phyloP scores from a whole-genome alignment of 37 sponge, comb jelly and placozoan species.

The Geodia barretti region DNA sequence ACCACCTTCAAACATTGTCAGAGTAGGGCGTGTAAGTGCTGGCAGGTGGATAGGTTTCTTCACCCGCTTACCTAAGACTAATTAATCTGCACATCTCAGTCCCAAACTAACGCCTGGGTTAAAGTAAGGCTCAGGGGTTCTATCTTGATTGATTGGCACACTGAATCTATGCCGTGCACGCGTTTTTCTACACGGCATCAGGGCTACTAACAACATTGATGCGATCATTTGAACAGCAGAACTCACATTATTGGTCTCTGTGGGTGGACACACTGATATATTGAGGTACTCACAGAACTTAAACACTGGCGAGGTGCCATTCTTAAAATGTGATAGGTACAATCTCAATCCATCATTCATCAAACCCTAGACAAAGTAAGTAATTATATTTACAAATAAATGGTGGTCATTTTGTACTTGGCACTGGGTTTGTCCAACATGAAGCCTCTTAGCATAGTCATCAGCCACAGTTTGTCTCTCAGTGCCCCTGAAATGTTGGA shows the following conservation, averaged over 20 bases:
- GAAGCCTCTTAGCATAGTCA: slow-evolving; percentile 94
- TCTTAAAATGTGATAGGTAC: slow-evolving; percentile 15
- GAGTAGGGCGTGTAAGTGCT: too few relatives aligned
- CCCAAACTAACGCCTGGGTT: too few relatives aligned
- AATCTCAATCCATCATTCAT: neutral
- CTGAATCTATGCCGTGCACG: too few relatives aligned
- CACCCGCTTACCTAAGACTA: too few relatives aligned
- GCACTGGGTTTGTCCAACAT: slow-evolving; percentile 84
- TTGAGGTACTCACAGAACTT: slow-evolving; percentile 82
- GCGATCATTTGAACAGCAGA: neutral
- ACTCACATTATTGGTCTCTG: slow-evolving; percentile 55
- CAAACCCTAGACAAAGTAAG: neutral
- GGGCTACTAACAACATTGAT: neutral
- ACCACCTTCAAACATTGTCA: too few relatives aligned
- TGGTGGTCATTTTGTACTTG: neutral
- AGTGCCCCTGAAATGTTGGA: slow-evolving; percentile 67
- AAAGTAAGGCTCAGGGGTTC: too few relatives aligned
- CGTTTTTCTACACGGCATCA: too few relatives aligned
- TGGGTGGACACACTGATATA: slow-evolving; percentile 73
- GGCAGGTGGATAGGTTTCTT: too few relatives aligned
- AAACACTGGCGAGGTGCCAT: slow-evolving; percentile 12
- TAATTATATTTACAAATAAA: neutral
- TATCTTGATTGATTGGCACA: too few relatives aligned
- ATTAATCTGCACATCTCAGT: too few relatives aligned
- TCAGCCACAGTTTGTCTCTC: slow-evolving; percentile 91